phyloP scores from a whole-genome alignment of 2,888 invertebrate genomes.

The Ischnura elegans region DNA sequence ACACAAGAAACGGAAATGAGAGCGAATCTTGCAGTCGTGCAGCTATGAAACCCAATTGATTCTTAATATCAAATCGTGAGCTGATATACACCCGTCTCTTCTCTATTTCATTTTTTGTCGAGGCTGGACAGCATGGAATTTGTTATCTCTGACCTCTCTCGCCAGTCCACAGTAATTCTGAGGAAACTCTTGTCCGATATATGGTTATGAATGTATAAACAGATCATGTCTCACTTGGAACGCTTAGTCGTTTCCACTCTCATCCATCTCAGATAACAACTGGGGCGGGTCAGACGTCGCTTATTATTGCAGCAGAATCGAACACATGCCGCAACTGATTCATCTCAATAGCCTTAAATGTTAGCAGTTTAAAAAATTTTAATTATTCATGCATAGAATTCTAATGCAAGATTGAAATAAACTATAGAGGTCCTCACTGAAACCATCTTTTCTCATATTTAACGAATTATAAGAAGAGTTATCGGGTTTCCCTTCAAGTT shows the following conservation, averaged over 20 bases:
- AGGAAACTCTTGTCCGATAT: not conserved
- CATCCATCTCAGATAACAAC: not conserved
- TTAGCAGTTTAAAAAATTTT: no score
- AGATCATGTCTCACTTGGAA: not conserved
- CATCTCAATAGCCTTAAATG: not conserved
- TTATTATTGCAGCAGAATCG: no score
- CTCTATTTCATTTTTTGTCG: not conserved
- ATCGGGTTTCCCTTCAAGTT: no score
- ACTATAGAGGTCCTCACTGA: no score
- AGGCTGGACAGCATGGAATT: not conserved
- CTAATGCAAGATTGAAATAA: no score
- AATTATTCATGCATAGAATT: no score
- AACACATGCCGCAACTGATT: not conserved
- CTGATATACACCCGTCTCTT: not conserved
- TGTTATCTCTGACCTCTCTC: not conserved
- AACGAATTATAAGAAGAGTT: no score
- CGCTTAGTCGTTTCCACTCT: not conserved
- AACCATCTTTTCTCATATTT: no score
- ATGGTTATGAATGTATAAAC: not conserved
- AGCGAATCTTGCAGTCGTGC: not conserved
- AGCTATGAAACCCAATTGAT: not conserved
- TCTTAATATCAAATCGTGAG: not conserved
- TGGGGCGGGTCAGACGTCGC: not conserved
- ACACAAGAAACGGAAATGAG: not conserved
- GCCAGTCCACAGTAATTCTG: not conserved